Percentiles rank a stretch among this genome's conserved stretches.
Evolutionary conservation across 2,797 vertebrate species (phyloP).

Genomic region (Masticophis lateralis): DNA sequence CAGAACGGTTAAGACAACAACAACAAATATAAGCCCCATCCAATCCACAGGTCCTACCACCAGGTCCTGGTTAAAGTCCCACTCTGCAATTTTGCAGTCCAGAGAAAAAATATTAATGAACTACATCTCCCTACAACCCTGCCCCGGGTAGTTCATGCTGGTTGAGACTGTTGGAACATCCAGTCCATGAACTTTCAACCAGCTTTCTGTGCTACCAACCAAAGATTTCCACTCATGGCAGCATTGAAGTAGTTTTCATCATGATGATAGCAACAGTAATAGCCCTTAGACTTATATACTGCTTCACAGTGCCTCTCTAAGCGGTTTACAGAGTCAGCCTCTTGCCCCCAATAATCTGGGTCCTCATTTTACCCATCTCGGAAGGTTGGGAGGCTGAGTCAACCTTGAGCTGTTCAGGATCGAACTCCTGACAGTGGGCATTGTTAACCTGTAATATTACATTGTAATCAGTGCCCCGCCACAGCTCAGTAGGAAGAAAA

Average conservation of each 20-base stretch:
- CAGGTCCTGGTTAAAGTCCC: background rate
- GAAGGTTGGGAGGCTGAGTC: too few relatives aligned
- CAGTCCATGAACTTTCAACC: background rate
- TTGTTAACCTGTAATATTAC: too few relatives aligned
- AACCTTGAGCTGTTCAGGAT: too few relatives aligned
- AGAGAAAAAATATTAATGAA: background rate
- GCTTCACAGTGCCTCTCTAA: too few relatives aligned
- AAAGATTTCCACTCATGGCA: background rate
- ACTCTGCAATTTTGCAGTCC: background rate
- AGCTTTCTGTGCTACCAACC: background rate
- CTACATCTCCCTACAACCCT: background rate
- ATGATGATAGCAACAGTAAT: background rate
- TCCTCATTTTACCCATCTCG: too few relatives aligned
- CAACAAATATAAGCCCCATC: background rate
- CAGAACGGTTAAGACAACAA: background rate
- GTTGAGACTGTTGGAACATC: background rate
- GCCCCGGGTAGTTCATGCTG: background rate
- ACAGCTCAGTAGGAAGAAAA: too few relatives aligned
- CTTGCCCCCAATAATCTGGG: too few relatives aligned
- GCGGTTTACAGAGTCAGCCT: too few relatives aligned
- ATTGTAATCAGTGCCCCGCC: too few relatives aligned
- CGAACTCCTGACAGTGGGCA: too few relatives aligned
- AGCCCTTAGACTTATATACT: too few relatives aligned
- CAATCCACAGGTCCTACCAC: background rate
- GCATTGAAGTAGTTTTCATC: background rate